Conservation (phyloP, 2,113 vertebrate species). For the Siphamia tubifer region DNA sequence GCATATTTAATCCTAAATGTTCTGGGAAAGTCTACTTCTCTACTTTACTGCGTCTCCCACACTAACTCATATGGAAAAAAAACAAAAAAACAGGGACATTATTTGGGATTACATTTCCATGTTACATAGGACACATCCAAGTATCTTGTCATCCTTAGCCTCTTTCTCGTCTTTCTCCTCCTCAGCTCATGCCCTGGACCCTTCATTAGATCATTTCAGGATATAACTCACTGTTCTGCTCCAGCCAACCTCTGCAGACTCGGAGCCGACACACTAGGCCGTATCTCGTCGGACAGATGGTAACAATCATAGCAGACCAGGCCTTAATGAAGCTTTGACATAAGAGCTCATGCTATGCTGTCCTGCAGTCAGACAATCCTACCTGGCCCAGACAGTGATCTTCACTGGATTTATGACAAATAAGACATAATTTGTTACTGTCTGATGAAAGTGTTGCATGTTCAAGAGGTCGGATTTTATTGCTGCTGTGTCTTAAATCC, state of each 20-base stretch:
- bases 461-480: conserved; percentile 56
- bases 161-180: too few species aligned
- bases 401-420: conserved; percentile 51
- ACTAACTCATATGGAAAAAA: background rate
- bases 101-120: conserved; percentile 38
- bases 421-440: conserved; percentile 53
- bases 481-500: conserved; percentile 18
- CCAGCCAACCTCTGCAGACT: conserved; percentile 10
- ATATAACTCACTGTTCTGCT: conserved; percentile 72
- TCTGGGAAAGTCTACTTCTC: conserved; percentile 5
- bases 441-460: conserved; percentile 22
- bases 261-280: background rate
- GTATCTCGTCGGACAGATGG: conserved; percentile 69
- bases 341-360: conserved; percentile 44
- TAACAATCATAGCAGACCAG: conserved; percentile 66
- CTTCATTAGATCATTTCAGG: conserved; percentile 62
- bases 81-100: conserved; percentile 9
- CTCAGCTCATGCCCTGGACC: conserved; percentile 56
- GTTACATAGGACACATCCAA: conserved; percentile 20
- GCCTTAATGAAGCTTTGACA: conserved; percentile 70
- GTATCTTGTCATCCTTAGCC: conserved; percentile 33
- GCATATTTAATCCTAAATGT: background rate
- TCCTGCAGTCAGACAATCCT: conserved; percentile 50
- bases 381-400: conserved; percentile 55
- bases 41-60: background rate